Evolutionary conservation across 2,888 invertebrate species (phyloP), one percentile per base, ranked within the genome.

Genomic region (Drosophila mayaguana): DNA sequence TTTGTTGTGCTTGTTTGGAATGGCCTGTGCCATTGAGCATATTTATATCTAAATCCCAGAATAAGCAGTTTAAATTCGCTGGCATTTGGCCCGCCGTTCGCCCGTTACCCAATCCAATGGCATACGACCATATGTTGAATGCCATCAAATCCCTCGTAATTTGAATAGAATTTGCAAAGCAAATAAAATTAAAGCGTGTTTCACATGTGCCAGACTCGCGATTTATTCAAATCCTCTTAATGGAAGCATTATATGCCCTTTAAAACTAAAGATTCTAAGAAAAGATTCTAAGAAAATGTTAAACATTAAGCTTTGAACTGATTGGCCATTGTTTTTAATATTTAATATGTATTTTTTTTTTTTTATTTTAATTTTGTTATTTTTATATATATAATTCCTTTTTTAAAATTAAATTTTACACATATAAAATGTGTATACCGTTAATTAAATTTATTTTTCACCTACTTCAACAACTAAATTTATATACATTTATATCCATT

Each of bases 41-140:
- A 54, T 89, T 85, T 90, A 89, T 83, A 85, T 75, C 84, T 89
- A 85, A 85, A 89, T 89, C 85, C 78, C 78, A 68, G 72, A 83
- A 78, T 81, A 89, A 89, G 90, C 90, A 85, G 83, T 74, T 80
- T 72, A 76, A 83, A 83, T 76, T 78, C 88, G 55, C 62, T 75
- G 69, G 68, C 78, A 71, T 65, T 71, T 57, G 63, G 60, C 53
- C 64, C 60, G 42, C 45, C 56, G 18, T 14, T 36, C 34, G 5
- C 54, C 36, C 32, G 22, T 34, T 28, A 16, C n/a, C 32, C 40
- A 22, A 1, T n/a, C 32, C 25, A 36, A 18, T 34, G 22, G 9
- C 32, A 59, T 57, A 43, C 66, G 68, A 68, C 83, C 89, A 85
- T 88, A 90, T 90, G 87, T 83, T 86, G 86, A 80, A 83, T 85